Evolutionary conservation across 1,140 invertebrate genomes (phyloP).

Genomic region (Apis laboriosa): DNA sequence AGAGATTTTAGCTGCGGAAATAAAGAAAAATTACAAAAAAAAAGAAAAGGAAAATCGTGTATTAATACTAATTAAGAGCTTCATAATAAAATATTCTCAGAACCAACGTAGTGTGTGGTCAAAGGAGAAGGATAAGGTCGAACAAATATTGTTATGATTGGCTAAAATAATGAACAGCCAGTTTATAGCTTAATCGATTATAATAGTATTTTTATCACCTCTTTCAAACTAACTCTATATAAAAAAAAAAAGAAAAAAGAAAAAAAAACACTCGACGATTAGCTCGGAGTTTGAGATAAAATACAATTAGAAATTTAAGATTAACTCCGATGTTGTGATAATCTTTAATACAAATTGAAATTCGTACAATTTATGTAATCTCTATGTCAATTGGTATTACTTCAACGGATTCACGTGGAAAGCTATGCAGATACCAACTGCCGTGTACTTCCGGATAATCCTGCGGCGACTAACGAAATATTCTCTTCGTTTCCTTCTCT

Average conservation of each 20-base stretch:
- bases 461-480: slow-evolving; percentile 46
- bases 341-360: slow-evolving; percentile 53
- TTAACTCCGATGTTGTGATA: slow-evolving; percentile 49
- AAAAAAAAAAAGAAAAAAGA: neutral
- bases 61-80: slow-evolving; percentile 38
- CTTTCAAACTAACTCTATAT: slow-evolving; percentile 25
- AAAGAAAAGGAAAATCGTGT: neutral
- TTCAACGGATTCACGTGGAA: slow-evolving; percentile 6
- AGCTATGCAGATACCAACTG: slow-evolving; percentile 37
- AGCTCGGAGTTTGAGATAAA: slow-evolving; percentile 7
- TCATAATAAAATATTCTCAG: slow-evolving; percentile 30
- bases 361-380: slow-evolving; percentile 40
- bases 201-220: slow-evolving; percentile 39
- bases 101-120: neutral
- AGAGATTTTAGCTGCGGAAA: slow-evolving; percentile 12
- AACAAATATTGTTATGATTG: slow-evolving; percentile 34
- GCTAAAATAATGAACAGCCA: slow-evolving; percentile 31
- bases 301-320: slow-evolving; percentile 27
- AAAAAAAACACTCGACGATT: slow-evolving; percentile 6
- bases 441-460: slow-evolving; percentile 41
- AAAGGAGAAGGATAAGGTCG: neutral
- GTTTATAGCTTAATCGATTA: slow-evolving; percentile 36
- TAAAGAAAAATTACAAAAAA: neutral
- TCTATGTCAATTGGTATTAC: slow-evolving; percentile 45
- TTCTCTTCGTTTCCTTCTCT: slow-evolving; percentile 47